Evolutionary conservation across 2,888 invertebrate species (phyloP).

Genomic region (Mycalesis mineus): DNA sequence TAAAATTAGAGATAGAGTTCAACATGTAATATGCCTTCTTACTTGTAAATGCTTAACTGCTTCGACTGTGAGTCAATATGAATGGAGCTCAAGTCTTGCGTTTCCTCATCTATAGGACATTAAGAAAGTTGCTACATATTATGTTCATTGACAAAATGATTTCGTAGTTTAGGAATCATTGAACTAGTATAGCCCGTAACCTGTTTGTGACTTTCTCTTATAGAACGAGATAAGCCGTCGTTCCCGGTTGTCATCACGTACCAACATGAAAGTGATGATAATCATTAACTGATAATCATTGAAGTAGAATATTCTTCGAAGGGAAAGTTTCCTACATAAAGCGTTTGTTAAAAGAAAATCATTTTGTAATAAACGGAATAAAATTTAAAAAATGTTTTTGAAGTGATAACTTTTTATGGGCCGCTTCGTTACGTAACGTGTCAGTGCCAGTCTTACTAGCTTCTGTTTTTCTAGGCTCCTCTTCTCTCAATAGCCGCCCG

Average conservation of each 20-base stretch:
- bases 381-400: neutral
- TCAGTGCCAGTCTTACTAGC: too few species aligned
- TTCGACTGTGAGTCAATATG: too few species aligned
- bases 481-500: too few species aligned
- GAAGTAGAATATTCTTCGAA: neutral
- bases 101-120: too few species aligned
- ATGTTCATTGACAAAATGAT: neutral
- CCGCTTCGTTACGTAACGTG: too few species aligned
- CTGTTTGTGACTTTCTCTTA: neutral
- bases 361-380: neutral
- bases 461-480: too few species aligned
- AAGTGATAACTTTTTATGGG: too few species aligned
- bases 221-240: constrained; percentile 1
- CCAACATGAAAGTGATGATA: neutral
- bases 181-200: neutral
- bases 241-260: constrained; percentile 1
- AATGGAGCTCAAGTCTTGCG: too few species aligned
- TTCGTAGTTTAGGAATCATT: constrained; percentile 3
- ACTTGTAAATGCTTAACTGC: too few species aligned
- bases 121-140: too few species aligned
- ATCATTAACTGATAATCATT: neutral
- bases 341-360: neutral
- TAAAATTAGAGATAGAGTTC: too few species aligned
- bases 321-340: neutral
- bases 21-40: too few species aligned